Evolutionary conservation across 2,888 invertebrate genomes (phyloP), one percentile per base, ranked within the genome.

Genomic region (Hypolimnas misippus): DNA sequence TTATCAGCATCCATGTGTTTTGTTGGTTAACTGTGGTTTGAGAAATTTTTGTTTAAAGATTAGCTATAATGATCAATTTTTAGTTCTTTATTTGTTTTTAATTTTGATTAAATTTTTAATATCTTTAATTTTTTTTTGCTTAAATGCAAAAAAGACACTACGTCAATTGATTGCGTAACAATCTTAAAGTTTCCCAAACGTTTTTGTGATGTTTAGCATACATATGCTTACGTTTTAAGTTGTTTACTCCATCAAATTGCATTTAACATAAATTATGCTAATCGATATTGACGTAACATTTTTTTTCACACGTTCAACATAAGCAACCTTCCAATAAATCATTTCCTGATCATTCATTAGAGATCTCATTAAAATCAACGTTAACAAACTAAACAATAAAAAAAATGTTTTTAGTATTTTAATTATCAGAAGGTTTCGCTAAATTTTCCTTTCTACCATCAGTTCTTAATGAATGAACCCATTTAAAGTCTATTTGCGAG

Each of bases 361-460:
- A n/a, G 12, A 12, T 56, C 31, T 44, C 50, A 21, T 57, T 14
- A 49, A 54, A 58, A 57, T 21, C 52, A 40, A 33, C 31, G n/a
- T 12, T 12, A 38, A 53, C 59, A 29, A 35, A 50, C 19, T 31
- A 44, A 5, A 52, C 16, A 16, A 17, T n/a, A n/a, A 40, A n/a
- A n/a, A n/a, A n/a, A n/a, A 44, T 55, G 14, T 50, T 50, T 51
- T 61, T 62, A 44, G 63, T 65, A 66, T 70, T 66, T 62, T 35
- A 16, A 6, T 44, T 54, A 55, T 50, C 44, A 60, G 42, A 72
- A 77, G 78, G 72, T 75, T 75, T 82, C 76, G 86, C 87, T 75
- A 87, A 89, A 88, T 87, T 87, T 90, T 89, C 88, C 90, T 85
- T 80, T 78, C 76, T 76, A 77, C 78, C 76, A 83, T 84, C 70